Conservation (phyloP, 1,140 invertebrate species). For the Leptinotarsa undecemlineata region DNA sequence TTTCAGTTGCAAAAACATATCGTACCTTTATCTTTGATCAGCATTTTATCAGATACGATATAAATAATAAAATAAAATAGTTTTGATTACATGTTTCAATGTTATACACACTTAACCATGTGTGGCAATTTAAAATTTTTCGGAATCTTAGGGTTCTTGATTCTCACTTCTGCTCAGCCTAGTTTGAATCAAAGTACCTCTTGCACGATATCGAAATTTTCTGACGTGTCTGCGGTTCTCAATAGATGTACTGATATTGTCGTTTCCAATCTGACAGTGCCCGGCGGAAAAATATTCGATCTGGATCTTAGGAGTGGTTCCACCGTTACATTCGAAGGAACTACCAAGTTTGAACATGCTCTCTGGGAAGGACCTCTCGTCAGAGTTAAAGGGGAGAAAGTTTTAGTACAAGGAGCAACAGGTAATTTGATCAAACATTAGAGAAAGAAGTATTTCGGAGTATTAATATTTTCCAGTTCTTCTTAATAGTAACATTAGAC, state of each 20-base stretch:
- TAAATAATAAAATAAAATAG: no score
- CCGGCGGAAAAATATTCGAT: slow-evolving; percentile 20
- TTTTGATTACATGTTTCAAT: no score
- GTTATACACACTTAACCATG: no score
- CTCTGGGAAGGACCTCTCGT: slow-evolving; percentile 31
- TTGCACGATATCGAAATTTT: slow-evolving; percentile 10
- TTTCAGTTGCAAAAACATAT: background rate
- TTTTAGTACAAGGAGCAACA: slow-evolving; percentile 22
- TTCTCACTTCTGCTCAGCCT: background rate
- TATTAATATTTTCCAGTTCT: background rate
- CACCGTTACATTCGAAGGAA: slow-evolving; percentile 29
- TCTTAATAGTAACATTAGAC: background rate
- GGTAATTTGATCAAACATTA: slow-evolving; percentile 13
- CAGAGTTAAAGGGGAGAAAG: slow-evolving; percentile 12
- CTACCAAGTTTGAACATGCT: slow-evolving; percentile 21
- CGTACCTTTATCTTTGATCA: background rate
- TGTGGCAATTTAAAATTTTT: background rate
- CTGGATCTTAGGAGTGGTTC: slow-evolving; percentile 24
- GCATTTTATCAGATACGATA: background rate
- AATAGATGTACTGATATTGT: slow-evolving; percentile 25
- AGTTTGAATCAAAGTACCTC: background rate
- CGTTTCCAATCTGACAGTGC: slow-evolving; percentile 25
- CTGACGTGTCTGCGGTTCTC: slow-evolving; percentile 22
- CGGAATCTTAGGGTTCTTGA: background rate
- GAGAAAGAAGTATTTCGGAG: background rate